phyloP scores from a whole-genome alignment of 1,140 invertebrate species.

The Drosophila ohnishii region DNA sequence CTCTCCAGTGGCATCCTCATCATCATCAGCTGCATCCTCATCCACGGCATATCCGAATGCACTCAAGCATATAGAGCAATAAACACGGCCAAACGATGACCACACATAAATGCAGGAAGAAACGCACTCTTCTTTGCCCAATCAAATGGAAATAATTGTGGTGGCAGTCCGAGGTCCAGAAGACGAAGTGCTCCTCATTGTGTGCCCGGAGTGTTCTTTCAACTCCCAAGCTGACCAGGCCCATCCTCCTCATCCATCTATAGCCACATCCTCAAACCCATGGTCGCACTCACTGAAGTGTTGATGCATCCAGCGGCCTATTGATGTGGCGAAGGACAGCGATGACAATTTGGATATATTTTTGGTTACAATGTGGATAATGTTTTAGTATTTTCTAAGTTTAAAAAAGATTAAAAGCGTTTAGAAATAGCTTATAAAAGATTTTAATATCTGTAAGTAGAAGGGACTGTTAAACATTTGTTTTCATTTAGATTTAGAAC shows the following conservation, averaged over 20 bases:
- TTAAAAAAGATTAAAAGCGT: not conserved
- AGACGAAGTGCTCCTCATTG: conserved; percentile 70
- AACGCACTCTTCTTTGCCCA: conserved; percentile 77
- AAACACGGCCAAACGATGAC: conserved; percentile 70
- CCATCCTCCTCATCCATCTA: not conserved
- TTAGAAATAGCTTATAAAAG: not conserved
- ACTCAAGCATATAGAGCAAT: conserved; percentile 78
- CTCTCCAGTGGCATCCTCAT: conserved; percentile 36
- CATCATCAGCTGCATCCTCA: not conserved
- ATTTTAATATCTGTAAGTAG: no score
- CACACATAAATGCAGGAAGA: conserved; percentile 59
- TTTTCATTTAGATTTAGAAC: not conserved
- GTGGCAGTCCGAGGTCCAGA: conserved; percentile 50
- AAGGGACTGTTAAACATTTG: no score
- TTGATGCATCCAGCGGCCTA: conserved; percentile 72
- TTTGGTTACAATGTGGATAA: not conserved
- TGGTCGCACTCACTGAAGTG: conserved; percentile 70
- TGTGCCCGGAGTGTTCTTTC: conserved; percentile 26
- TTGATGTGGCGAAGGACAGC: conserved; percentile 54
- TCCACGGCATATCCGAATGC: conserved; percentile 56
- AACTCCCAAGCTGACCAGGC: conserved; percentile 33
- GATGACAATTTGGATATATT: not conserved
- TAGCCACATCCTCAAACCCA: not conserved
- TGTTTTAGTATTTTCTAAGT: no score
- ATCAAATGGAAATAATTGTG: conserved; percentile 81